These are phyloP conservation scores for Drosophila prostipennis DNA, from an alignment of 2,888 invertebrate genomes.

Conservation along the genomic window DNA sequence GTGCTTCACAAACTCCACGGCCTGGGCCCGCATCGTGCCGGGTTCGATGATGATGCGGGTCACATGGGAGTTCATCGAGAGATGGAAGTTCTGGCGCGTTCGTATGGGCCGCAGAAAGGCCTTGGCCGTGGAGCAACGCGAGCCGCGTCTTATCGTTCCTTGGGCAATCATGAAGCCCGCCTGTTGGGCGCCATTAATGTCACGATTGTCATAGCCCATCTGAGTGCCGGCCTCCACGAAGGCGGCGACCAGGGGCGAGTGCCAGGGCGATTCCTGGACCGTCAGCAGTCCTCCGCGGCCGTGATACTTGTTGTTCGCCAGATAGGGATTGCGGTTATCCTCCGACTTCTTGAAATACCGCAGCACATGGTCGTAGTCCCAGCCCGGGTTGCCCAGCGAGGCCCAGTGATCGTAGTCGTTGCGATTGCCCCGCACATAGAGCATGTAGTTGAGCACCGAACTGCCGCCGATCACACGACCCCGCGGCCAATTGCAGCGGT, in stretches of 20 bases:
- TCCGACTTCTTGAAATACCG: conserved; percentile 96
- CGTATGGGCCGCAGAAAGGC: conserved; percentile 93
- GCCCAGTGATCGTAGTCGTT: conserved; percentile 96
- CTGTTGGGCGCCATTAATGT: conserved; percentile 92
- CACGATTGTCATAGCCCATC: conserved; percentile 92
- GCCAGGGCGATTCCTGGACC: conserved; percentile 93
- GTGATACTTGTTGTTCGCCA: conserved; percentile 88
- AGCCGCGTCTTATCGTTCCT: conserved; percentile 91
- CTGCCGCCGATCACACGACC: conserved; percentile 96
- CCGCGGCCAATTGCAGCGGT: conserved; percentile 94
- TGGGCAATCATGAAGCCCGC: conserved; percentile 93
- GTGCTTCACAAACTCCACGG: conserved; percentile 91
- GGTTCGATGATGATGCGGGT: conserved; percentile 91
- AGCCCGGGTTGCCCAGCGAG: conserved; percentile 92
- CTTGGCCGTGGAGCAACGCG: conserved; percentile 94
- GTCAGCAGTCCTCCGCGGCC: conserved; percentile 90
- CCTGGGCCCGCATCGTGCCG: conserved; percentile 89
- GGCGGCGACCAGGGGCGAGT: conserved; percentile 91
- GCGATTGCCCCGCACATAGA: conserved; percentile 93
- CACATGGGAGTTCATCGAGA: conserved; percentile 92
- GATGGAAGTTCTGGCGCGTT: conserved; percentile 90
- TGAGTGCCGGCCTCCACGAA: conserved; percentile 93
- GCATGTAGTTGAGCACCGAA: conserved; percentile 94
- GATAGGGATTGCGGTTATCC: conserved; percentile 94
- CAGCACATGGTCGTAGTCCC: conserved; percentile 93